These are phyloP conservation scores for Pantala flavescens DNA, from an alignment of 1,140 invertebrate genomes.

Conservation along the genomic window DNA sequence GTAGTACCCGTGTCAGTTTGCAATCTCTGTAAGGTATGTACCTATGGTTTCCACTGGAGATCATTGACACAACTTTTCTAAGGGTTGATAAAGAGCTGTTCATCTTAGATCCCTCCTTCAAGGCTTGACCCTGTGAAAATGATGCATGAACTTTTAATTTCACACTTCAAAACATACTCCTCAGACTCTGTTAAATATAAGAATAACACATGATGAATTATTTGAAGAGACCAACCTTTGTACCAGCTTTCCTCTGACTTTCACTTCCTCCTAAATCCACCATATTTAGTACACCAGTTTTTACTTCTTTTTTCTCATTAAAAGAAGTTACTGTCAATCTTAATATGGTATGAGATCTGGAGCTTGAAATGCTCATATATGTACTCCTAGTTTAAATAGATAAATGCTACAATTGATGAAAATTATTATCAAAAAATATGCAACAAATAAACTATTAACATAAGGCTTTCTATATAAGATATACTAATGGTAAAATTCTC, in stretches of 20 bases:
- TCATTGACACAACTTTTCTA: conserved; percentile 64
- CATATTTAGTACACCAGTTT: conserved; percentile 61
- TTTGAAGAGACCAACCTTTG: conserved; percentile 41
- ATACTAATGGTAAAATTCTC: no score
- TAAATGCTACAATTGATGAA: no score
- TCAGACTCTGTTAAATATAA: no score
- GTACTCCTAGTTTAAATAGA: conserved; percentile 58
- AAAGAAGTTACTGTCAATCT: conserved; percentile 69
- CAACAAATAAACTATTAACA: no score
- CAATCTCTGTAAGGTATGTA: conserved; percentile 83
- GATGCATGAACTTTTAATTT: no score
- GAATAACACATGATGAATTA: no score
- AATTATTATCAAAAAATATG: no score
- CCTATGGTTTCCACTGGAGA: conserved; percentile 26
- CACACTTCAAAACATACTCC: no score
- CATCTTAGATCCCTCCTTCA: conserved; percentile 92
- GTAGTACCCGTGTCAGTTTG: conserved; percentile 80
- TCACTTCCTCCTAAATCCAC: conserved; percentile 80
- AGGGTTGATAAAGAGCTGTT: conserved; percentile 87
- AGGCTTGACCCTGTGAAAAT: conserved; percentile 62
- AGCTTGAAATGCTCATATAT: conserved; percentile 99
- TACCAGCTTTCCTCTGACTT: conserved; percentile 82
- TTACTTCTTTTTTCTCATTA: conserved; percentile 49
- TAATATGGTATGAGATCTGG: conserved; percentile 96
- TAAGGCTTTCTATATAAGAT: no score